Percentiles rank a stretch among this genome's conserved stretches.
Conservation (phyloP, 1,140 invertebrate genomes). For the Orchesella cincta region DNA sequence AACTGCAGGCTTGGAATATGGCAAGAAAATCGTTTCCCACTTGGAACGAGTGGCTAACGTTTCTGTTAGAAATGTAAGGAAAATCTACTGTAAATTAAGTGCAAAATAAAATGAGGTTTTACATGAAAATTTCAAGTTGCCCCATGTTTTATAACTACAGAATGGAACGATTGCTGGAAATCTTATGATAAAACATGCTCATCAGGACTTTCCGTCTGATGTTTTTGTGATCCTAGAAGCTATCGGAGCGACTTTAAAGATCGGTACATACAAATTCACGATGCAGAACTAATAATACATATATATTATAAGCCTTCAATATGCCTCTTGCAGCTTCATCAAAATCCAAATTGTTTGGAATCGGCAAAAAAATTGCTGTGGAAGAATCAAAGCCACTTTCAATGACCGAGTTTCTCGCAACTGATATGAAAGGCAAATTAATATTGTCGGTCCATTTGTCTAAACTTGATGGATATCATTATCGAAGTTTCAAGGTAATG, state of each 20-base stretch:
- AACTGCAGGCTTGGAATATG: slow-evolving; percentile 49
- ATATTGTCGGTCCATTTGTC: slow-evolving; percentile 53
- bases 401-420: slow-evolving; percentile 62
- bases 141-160: slow-evolving; percentile 55
- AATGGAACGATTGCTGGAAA: slow-evolving; percentile 65
- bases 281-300: too few species aligned
- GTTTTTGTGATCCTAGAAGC: slow-evolving; percentile 57
- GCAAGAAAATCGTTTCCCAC: slow-evolving; percentile 50
- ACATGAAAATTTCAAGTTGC: background rate
- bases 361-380: background rate
- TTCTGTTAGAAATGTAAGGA: slow-evolving; percentile 53
- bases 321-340: background rate
- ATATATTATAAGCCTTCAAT: background rate
- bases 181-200: slow-evolving; percentile 59
- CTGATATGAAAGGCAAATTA: slow-evolving; percentile 66
- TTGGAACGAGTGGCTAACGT: slow-evolving; percentile 52
- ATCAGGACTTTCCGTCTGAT: slow-evolving; percentile 59
- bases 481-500: slow-evolving; percentile 65
- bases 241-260: slow-evolving; percentile 53
- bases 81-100: too few species aligned
- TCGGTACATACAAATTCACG: slow-evolving; percentile 51
- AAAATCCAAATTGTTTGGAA: background rate
- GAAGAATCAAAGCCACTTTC: slow-evolving; percentile 24
- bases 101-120: background rate
- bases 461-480: slow-evolving; percentile 56